Percentiles rank a stretch among this genome's conserved stretches.
These are phyloP conservation scores for Typhlichthys eigenmanni DNA, from an alignment of 2,797 vertebrate species.

Conservation along the genomic window DNA sequence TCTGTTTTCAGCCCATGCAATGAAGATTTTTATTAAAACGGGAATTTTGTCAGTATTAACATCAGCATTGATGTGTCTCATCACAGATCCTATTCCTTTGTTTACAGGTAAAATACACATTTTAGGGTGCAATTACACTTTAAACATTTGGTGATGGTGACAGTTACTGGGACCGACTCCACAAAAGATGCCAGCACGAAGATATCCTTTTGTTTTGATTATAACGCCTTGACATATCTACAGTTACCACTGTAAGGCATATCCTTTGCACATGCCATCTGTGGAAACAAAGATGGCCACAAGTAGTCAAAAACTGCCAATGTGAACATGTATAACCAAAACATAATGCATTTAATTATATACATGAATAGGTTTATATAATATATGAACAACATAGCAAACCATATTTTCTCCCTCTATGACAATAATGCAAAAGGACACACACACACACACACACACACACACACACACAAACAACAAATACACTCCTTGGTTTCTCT, in stretches of 20 bases:
- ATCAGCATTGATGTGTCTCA: too few relatives aligned
- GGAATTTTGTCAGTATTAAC: too few relatives aligned
- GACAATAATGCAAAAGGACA: background rate
- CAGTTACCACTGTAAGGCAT: conserved; percentile 25
- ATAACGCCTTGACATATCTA: conserved; percentile 38
- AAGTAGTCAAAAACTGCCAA: background rate
- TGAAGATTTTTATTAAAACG: too few relatives aligned
- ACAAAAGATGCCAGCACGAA: conserved; percentile 31
- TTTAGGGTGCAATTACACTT: background rate
- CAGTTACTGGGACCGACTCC: conserved; percentile 57
- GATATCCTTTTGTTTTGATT: conserved; percentile 49
- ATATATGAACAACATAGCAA: too few relatives aligned
- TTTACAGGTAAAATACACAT: too few relatives aligned
- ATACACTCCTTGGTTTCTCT: background rate
- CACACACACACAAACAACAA: background rate
- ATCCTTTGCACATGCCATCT: conserved; percentile 34
- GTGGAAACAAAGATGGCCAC: conserved; percentile 4
- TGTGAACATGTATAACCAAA: background rate
- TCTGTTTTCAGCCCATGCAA: too few relatives aligned
- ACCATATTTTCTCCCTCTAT: background rate
- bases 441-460: background rate
- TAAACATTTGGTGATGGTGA: conserved; percentile 66
- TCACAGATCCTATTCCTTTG: too few relatives aligned
- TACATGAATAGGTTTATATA: too few relatives aligned
- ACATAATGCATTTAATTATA: background rate